Base-by-base conservation (phyloP, 2,888 invertebrate genomes). In the Carterocephalus palaemon region DNA sequence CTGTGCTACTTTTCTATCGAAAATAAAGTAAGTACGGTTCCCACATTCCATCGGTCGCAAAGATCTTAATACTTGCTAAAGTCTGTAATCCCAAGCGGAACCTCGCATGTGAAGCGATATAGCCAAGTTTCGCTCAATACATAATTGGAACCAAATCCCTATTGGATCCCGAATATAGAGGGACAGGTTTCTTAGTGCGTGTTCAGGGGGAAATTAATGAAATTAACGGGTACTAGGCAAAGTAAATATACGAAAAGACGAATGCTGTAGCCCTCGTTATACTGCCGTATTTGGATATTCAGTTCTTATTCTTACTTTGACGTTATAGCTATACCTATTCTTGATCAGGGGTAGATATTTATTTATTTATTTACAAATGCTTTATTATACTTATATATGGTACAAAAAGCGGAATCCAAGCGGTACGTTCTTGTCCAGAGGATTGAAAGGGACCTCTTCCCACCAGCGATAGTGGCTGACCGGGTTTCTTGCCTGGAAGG, bases 131-230 rank as follows among this genome's bases (percentile, higher is more conserved):
- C 66, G 66, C 68, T 64, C 75, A 77, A 75, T 80, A 80, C 75
- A 75, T 82, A 81, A 84, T 84, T 81, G 81, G 81, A 75, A 75
- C 75, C 68, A 81, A 80, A 80, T 83, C 82, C 83, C 80, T 66
- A 77, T 76, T 64, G 80, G 76, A 71, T 65, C 64, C 66, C 64
- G 57, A 59, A 62, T 65, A 62, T 63, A 70, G 65, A 71, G 74
- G 75, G 78, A 73, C 77, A 70, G 71, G 70, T 69, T 71, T 68
- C 74, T 72, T 70, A 70, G 81, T 74, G 81, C 82, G 82, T 81
- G 82, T 71, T 74, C 70, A 64, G 64, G 60, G 71, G 72, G 69
- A 76, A 74, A 81, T 81, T 84, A 84, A 85, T 84, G 73, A 79
- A 82, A 84, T 85, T 83, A 83, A 74, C 76, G 71, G 63, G 60